A percentile compares a stretch with the other conserved stretches of the same genome.
Evolutionary conservation across 2,888 invertebrate species (phyloP).

Genomic region (Chrysopilus asiliformis): DNA sequence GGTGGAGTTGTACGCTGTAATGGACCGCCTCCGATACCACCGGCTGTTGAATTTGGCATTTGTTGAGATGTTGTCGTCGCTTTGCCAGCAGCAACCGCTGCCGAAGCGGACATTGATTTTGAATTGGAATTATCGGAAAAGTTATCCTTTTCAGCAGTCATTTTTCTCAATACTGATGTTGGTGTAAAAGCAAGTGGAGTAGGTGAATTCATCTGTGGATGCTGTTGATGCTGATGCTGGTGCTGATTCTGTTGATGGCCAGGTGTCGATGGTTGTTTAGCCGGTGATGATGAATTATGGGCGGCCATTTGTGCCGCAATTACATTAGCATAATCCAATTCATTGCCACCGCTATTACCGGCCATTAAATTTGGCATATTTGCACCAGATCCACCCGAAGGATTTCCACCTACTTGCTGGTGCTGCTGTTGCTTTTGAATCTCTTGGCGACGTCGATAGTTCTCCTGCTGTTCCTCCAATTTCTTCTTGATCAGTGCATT

Average conservation of each 20-base stretch:
- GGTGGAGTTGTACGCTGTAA: slow-evolving; percentile 17
- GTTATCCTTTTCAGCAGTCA: slow-evolving; percentile 80
- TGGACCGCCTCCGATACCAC: slow-evolving; percentile 20
- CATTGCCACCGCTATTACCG: background rate
- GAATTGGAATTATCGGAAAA: slow-evolving; percentile 25
- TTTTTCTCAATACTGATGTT: slow-evolving; percentile 84
- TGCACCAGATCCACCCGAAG: slow-evolving; percentile 1
- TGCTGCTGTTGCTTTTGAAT: slow-evolving; percentile 22
- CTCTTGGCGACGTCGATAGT: slow-evolving; percentile 69
- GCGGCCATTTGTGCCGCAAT: background rate
- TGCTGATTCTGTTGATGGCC: slow-evolving; percentile 9
- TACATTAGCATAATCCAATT: background rate
- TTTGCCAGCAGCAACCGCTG: background rate
- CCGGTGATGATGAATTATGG: background rate
- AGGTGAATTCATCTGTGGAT: slow-evolving; percentile 38
- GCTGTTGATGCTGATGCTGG: slow-evolving; percentile 19
- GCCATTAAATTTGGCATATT: background rate
- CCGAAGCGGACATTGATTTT: background rate
- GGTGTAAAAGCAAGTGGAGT: slow-evolving; percentile 81
- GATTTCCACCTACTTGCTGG: slow-evolving; percentile 10
- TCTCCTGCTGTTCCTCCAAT: slow-evolving; percentile 75
- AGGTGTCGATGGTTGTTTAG: background rate
- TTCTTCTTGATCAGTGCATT: slow-evolving; percentile 78
- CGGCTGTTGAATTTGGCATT: slow-evolving; percentile 27
- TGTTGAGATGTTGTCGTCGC: slow-evolving; percentile 16